Evolutionary conservation across 1,140 invertebrate species (phyloP).

Genomic region (Drosophila kurseongensis): DNA sequence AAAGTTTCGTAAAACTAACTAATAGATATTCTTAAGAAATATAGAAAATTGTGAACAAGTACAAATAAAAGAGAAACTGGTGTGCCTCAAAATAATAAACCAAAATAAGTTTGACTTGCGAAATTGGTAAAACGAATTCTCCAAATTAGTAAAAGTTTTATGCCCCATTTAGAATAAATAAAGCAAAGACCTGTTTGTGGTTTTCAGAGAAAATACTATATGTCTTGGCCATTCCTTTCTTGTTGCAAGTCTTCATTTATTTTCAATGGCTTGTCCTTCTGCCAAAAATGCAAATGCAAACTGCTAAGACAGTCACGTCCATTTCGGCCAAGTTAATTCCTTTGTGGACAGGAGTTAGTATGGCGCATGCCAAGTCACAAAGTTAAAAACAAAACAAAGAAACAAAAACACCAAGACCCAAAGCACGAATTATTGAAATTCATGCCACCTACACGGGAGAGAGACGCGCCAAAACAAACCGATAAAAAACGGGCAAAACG

Average conservation of each 20-base stretch:
- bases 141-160: too few relatives aligned
- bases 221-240: too few relatives aligned
- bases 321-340: conserved; percentile 6
- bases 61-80: too few relatives aligned
- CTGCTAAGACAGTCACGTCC: conserved; percentile 6
- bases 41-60: too few relatives aligned
- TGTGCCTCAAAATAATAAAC: too few relatives aligned
- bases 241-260: not conserved
- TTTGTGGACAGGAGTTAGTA: not conserved
- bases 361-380: conserved; percentile 20
- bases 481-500: conserved; percentile 4
- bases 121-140: too few relatives aligned
- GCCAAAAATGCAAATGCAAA: not conserved
- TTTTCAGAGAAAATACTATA: too few relatives aligned
- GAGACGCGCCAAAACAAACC: conserved; percentile 18
- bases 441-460: conserved; percentile 41
- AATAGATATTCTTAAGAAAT: too few relatives aligned
- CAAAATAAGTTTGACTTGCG: too few relatives aligned
- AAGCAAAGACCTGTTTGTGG: too few relatives aligned
- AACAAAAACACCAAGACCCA: conserved; percentile 11
- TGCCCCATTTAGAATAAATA: too few relatives aligned
- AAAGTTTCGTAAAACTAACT: too few relatives aligned
- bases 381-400: conserved; percentile 15
- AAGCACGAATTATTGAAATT: conserved; percentile 52
- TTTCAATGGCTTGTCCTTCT: conserved; percentile 6